A percentile compares a stretch with the other conserved stretches of the same genome.
phyloP scores from a whole-genome alignment of 2,113 vertebrate species.

The Egretta garzetta region DNA sequence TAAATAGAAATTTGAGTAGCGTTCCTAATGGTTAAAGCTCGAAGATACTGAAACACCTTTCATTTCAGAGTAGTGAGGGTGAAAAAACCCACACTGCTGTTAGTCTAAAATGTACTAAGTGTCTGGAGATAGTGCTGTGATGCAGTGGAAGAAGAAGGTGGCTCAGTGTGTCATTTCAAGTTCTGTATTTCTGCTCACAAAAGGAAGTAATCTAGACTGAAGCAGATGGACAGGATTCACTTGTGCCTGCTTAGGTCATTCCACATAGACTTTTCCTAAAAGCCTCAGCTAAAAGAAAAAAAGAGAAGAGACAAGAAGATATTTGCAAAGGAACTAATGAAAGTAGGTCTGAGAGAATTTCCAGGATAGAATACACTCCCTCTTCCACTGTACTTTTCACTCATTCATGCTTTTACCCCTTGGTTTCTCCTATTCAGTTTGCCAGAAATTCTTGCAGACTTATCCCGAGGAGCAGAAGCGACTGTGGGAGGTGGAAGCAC shows the following conservation, averaged over 20 bases:
- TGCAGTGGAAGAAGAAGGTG: neutral
- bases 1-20: neutral
- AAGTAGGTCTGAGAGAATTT: neutral
- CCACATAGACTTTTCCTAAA: neutral
- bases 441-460: conserved; percentile 81
- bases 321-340: neutral
- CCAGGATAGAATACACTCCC: neutral
- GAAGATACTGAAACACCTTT: neutral
- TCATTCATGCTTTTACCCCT: neutral
- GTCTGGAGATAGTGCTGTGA: neutral
- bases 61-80: neutral
- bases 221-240: neutral
- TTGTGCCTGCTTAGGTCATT: neutral
- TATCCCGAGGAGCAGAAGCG: conserved; percentile 74
- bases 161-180: neutral
- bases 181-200: neutral
- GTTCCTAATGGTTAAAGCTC: neutral
- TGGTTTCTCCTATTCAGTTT: conserved; percentile 76
- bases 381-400: neutral
- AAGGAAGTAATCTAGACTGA: neutral
- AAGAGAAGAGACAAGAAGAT: neutral
- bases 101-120: neutral
- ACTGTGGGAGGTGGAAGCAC: conserved; percentile 89
- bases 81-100: neutral
- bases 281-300: neutral